Percentiles rank a stretch among this genome's conserved stretches.
Conservation (phyloP, 2,113 vertebrate genomes). For the Nycticryphes semicollaris region DNA sequence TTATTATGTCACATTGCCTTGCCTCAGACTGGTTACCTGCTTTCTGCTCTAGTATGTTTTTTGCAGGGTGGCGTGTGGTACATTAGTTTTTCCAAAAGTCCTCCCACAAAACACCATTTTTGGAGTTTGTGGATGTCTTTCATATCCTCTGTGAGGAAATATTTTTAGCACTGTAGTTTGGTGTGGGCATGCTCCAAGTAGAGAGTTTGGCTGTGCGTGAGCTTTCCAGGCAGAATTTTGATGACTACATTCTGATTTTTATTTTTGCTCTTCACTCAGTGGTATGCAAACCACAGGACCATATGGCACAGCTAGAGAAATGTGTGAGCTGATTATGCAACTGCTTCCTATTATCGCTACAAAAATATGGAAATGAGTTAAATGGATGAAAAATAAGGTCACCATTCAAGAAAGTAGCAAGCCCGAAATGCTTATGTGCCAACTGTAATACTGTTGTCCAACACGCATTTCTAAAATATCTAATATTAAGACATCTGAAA, state of each 20-base stretch:
- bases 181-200: background rate
- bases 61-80: background rate
- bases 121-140: background rate
- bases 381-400: background rate
- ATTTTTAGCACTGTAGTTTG: background rate
- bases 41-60: background rate
- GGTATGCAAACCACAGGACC: background rate
- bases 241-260: background rate
- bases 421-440: background rate
- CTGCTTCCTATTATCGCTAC: background rate
- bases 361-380: conserved; percentile 12
- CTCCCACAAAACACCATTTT: background rate
- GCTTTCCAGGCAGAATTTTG: background rate
- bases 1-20: background rate
- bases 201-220: background rate
- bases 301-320: background rate
- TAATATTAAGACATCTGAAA: background rate
- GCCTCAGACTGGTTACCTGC: background rate
- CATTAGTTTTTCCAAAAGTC: background rate
- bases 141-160: background rate
- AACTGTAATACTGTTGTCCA: background rate
- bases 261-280: background rate
- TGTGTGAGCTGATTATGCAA: background rate
- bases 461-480: background rate
- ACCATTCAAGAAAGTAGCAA: background rate